Percentiles rank a stretch among this genome's conserved stretches.
These are phyloP conservation scores for Rhinella marina DNA, from an alignment of 2,797 vertebrate species.

Conservation along the genomic window DNA sequence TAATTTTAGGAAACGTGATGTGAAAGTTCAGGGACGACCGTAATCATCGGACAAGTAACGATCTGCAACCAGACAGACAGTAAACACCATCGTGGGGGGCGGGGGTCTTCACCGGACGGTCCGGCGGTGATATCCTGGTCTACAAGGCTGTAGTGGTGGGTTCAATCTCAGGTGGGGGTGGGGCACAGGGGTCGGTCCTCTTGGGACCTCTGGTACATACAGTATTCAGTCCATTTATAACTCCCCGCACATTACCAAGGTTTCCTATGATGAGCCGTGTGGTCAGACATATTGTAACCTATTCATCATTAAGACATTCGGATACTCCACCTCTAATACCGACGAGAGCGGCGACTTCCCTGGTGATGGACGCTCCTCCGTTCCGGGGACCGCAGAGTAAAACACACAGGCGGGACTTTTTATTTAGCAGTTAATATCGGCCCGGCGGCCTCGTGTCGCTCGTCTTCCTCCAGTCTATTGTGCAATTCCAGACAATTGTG, in stretches of 20 bases:
- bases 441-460: conserved; percentile 42
- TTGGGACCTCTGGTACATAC: background rate
- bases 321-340: background rate
- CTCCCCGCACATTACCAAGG: background rate
- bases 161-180: background rate
- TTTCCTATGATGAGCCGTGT: background rate
- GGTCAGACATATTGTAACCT: background rate
- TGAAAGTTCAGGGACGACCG: too few species aligned
- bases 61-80: background rate
- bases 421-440: background rate
- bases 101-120: background rate
- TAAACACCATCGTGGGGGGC: background rate
- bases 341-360: background rate
- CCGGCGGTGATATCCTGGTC: background rate
- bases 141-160: background rate
- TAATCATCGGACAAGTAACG: background rate
- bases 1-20: too few species aligned
- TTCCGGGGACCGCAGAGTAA: conserved; percentile 7
- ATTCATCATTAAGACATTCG: background rate
- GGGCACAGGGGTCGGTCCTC: background rate
- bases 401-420: background rate
- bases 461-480: conserved; percentile 67
- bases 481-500: conserved; percentile 76
- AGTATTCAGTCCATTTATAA: background rate
- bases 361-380: background rate